These are phyloP conservation scores for Australoheros facetus DNA, from an alignment of 2,797 vertebrate species.

Conservation along the genomic window DNA sequence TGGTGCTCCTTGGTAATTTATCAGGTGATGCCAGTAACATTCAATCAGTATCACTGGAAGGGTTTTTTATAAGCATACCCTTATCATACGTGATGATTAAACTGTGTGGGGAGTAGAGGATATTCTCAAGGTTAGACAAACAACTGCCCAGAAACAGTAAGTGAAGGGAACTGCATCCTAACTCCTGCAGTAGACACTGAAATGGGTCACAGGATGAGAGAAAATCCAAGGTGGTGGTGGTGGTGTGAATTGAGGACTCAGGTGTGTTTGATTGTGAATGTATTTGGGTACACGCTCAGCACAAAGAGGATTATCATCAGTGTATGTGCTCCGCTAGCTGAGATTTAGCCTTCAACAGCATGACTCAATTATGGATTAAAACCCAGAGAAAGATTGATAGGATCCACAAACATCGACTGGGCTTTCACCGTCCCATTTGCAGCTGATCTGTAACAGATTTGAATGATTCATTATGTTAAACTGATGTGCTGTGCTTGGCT, in stretches of 20 bases:
- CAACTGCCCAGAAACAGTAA: slow-evolving; percentile 19
- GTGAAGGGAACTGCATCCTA: background rate
- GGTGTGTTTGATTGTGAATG: slow-evolving; percentile 38
- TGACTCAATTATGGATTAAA: slow-evolving; percentile 79
- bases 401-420: slow-evolving; percentile 58
- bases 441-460: slow-evolving; percentile 45
- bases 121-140: slow-evolving; percentile 35
- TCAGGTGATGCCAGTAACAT: background rate
- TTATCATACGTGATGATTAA: slow-evolving; percentile 3
- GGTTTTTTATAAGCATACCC: background rate
- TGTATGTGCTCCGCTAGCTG: slow-evolving; percentile 57
- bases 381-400: slow-evolving; percentile 69
- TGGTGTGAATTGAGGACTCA: slow-evolving; percentile 30
- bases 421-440: slow-evolving; percentile 33
- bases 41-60: background rate
- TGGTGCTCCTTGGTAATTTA: background rate
- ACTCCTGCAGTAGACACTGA: slow-evolving; percentile 16
- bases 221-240: slow-evolving; percentile 25
- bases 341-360: slow-evolving; percentile 75
- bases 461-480: background rate
- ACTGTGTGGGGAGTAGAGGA: background rate
- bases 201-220: slow-evolving; percentile 35
- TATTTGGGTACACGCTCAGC: slow-evolving; percentile 5
- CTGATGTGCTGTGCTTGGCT: too few species aligned
- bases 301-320: slow-evolving; percentile 77